Evolutionary conservation across 2,888 invertebrate genomes (phyloP), one percentile per base, ranked within the genome.

Genomic region (Nephrotoma appendiculata): DNA sequence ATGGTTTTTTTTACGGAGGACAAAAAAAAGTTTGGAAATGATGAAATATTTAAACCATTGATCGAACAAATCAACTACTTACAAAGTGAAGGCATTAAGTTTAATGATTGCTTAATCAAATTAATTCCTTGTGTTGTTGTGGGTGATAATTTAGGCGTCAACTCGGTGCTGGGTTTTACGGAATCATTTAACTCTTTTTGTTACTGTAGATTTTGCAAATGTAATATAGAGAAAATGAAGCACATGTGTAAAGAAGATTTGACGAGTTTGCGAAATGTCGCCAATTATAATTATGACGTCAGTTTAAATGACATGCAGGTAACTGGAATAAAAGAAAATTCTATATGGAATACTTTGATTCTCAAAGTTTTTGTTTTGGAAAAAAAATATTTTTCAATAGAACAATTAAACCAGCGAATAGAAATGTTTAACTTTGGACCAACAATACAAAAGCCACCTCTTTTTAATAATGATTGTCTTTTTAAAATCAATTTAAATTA

Each of bases 281-380:
- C 15, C 31, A 83, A 83, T 11, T 83, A 19, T 19, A 19, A 19
- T 1, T 9, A 83, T 7, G 11, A 83, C 11, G 31, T 83, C 6
- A 31, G 11, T 19, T 19, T 31, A 83, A 15, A 83, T 19, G 31
- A 83, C 3, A 11, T 41, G 11, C 15, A 83, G 31, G 9, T 83
- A 6, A 83, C 83, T 11, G 83, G 83, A 71, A 83, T 87, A 2
- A 87, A 87, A 71, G 87, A 87, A 87, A 57, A 85, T 11, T 85
- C 86, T 41, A 42, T 86, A 1, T 87, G 86, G 86, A 86, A 87
- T 41, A 31, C 42, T 41, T n/a, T n/a, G n/a, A n/a, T n/a, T n/a
- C n/a, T n/a, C n/a, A n/a, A n/a, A n/a, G n/a, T n/a, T n/a, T n/a
- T n/a, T n/a, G n/a, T n/a, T n/a, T n/a, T n/a, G n/a, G n/a, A n/a